These are phyloP conservation scores for Malacosoma neustria DNA, from an alignment of 2,888 invertebrate genomes.

Conservation along the genomic window DNA sequence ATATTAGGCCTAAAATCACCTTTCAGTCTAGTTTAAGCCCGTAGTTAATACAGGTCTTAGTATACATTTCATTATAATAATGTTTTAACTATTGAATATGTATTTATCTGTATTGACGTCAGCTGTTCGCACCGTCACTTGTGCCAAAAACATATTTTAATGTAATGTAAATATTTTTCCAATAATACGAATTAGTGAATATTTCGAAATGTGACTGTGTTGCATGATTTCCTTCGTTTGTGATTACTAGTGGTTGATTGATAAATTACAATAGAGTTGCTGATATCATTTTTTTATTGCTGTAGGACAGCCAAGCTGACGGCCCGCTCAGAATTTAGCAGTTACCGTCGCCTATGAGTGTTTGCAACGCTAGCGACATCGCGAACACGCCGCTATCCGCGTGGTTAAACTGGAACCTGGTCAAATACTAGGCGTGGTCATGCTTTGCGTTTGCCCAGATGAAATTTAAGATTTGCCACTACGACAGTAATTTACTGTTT, in stretches of 20 bases:
- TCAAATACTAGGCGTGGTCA: no score
- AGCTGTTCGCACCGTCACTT: slow-evolving; percentile 50
- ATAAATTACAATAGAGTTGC: no score
- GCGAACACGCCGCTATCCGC: no score
- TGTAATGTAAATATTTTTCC: slow-evolving; percentile 59
- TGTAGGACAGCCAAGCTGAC: no score
- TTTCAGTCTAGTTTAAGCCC: slow-evolving; percentile 54
- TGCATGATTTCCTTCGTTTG: background rate
- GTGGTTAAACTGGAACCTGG: no score
- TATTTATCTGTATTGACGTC: slow-evolving; percentile 33
- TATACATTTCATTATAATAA: slow-evolving; percentile 51
- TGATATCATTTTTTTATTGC: no score
- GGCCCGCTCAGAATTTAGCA: no score
- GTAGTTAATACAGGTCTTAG: slow-evolving; percentile 61
- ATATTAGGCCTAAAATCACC: slow-evolving; percentile 62
- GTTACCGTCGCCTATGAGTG: no score
- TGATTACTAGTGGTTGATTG: background rate
- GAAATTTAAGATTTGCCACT: no score
- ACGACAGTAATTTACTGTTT: no score
- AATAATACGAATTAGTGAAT: slow-evolving; percentile 19
- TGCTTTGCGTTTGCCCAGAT: no score
- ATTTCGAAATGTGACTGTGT: background rate
- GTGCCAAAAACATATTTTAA: slow-evolving; percentile 45
- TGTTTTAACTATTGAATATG: slow-evolving; percentile 27
- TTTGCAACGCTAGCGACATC: no score